A percentile compares a stretch with the other conserved stretches of the same genome.
Conservation (phyloP, 2,888 invertebrate species). For the Choreutis nemorana region DNA sequence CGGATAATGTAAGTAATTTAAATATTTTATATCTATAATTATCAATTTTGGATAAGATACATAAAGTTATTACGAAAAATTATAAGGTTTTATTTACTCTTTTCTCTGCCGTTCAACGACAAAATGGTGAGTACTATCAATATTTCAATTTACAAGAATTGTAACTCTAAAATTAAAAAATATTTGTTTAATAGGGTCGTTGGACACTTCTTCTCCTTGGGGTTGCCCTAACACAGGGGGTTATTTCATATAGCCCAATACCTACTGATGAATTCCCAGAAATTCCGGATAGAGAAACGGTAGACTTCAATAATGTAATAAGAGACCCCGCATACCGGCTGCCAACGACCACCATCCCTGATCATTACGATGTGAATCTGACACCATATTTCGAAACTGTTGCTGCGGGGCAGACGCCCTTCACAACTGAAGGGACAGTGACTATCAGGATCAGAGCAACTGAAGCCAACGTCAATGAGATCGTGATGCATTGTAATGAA, state of each 20-base stretch:
- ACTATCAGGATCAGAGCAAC: conserved; percentile 28
- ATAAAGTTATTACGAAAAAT: conserved; percentile 2
- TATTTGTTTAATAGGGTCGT: conserved; percentile 15
- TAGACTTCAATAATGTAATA: conserved; percentile 23
- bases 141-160: neutral
- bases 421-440: conserved; percentile 49
- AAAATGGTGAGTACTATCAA: conserved; percentile 34
- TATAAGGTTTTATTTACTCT: conserved; percentile 15
- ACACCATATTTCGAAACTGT: conserved; percentile 48
- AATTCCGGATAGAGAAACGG: conserved; percentile 45
- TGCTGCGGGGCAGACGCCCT: conserved; percentile 20
- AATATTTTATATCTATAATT: too few species aligned
- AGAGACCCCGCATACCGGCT: conserved; percentile 45
- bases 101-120: conserved; percentile 21
- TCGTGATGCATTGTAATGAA: conserved; percentile 46
- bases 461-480: conserved; percentile 20
- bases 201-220: conserved; percentile 33
- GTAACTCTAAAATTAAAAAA: neutral
- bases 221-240: conserved; percentile 29
- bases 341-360: conserved; percentile 52
- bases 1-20: too few species aligned
- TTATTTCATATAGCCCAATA: conserved; percentile 30
- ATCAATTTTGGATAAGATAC: conserved; percentile 2
- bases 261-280: too few species aligned
- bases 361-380: conserved; percentile 58